Conservation (phyloP, 2,113 vertebrate species). For the Neolamprologus caudopunctatus region DNA sequence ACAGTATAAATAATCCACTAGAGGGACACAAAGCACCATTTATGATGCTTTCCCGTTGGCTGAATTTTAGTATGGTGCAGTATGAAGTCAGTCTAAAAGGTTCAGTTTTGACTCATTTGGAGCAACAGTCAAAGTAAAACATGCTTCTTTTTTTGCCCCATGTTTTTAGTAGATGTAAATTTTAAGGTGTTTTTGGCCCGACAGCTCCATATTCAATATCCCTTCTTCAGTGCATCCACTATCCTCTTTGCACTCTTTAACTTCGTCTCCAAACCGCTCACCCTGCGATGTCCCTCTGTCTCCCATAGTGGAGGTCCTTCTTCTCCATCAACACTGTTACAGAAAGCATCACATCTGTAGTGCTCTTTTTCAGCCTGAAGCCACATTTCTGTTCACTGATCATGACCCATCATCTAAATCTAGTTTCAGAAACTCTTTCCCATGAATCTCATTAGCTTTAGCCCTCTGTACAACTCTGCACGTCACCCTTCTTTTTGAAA, state of each 20-base stretch:
- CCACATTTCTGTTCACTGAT: neutral
- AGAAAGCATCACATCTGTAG: neutral
- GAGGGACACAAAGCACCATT: constrained; percentile 23
- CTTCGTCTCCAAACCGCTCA: neutral
- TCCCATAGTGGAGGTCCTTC: neutral
- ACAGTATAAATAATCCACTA: neutral
- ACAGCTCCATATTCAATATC: neutral
- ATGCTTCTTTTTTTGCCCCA: neutral
- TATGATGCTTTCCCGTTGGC: neutral
- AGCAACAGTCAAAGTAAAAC: neutral
- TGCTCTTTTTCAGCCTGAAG: neutral
- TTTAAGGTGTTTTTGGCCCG: neutral
- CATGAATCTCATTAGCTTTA: neutral
- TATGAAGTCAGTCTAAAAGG: neutral
- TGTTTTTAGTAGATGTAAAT: neutral
- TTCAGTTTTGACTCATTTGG: neutral
- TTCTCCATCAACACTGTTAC: neutral
- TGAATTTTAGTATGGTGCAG: neutral
- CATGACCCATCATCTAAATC: neutral
- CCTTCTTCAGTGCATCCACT: neutral
- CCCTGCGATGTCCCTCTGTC: neutral
- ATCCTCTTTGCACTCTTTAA: neutral
- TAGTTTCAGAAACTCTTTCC: neutral
- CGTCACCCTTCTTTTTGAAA: neutral
- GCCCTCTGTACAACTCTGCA: neutral